Evolutionary conservation across 2,888 invertebrate species (phyloP), one percentile per base, ranked within the genome.

Genomic region (Melitaea athalia): DNA sequence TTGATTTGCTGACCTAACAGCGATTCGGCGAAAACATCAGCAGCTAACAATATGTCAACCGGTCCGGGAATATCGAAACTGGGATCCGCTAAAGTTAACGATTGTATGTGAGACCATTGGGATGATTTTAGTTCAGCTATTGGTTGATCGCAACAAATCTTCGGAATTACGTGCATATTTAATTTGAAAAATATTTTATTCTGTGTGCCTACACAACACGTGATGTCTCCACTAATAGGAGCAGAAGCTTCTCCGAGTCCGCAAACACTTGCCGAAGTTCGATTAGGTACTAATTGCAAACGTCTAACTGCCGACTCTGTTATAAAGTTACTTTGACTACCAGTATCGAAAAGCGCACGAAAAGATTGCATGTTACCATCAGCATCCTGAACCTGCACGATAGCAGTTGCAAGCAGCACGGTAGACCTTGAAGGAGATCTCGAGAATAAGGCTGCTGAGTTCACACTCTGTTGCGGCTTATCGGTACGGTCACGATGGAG

Each of bases 241-340:
- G 17, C n/a, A 42, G 33, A 38, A 10, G 42, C 8, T 15, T 59
- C 64, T 24, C 64, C 64, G 6, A 65, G 42, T 15, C 59, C 64
- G 42, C 50, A 15, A 12, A 65, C 52, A 45, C 38, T 38, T 4
- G 47, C 42, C 15, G 17, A 12, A 33, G 33, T 45, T 5, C 17
- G 6, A 33, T 15, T 59, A 3, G 31, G 33, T 3, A 14, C 14
- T 47, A 64, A 24, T 6, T 59, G 47, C 2, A 67, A 49, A 5
- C 47, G 49, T 15, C 43, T 50, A 10, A 59, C 67, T 6, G 67
- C 63, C 14, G 63, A 49, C 33, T 59, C 67, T 1, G 67, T 67
- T 15, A 67, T 67, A 38, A 67, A 63, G 24, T 67, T 67, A 43
- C 50, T 67, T 52, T 67, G 67, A n/a, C 67, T 67, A 7, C 67